These are phyloP conservation scores for Labeo calbasu DNA, from an alignment of 2,797 vertebrate genomes.

Conservation along the genomic window DNA sequence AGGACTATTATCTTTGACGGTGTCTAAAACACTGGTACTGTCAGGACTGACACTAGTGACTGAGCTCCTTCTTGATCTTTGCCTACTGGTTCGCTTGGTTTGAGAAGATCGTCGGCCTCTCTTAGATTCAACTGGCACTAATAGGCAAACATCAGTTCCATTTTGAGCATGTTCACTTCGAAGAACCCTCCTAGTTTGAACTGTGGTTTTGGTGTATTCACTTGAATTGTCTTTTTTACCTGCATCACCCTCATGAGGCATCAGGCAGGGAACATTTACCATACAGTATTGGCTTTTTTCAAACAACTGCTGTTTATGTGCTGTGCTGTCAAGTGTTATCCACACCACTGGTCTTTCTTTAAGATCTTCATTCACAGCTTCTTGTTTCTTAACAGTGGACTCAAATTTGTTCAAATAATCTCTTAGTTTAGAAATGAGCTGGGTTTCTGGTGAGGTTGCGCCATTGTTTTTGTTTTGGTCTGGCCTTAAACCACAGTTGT, in stretches of 20 bases:
- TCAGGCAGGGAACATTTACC: constrained; percentile 14
- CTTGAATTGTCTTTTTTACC: background rate
- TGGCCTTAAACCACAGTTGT: constrained; percentile 30
- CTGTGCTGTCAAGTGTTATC: constrained; percentile 55
- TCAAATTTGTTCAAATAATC: constrained; percentile 64
- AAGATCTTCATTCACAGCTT: constrained; percentile 43
- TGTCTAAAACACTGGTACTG: constrained; percentile 51
- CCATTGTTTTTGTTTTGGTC: constrained; percentile 39
- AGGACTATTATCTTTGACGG: constrained; percentile 13
- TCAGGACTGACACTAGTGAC: constrained; percentile 52
- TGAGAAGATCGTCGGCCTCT: constrained; percentile 10
- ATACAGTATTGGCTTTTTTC: constrained; percentile 48
- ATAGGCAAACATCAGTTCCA: constrained; percentile 4
- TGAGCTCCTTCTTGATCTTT: constrained; percentile 29
- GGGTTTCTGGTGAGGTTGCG: constrained; percentile 51
- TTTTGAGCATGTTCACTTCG: background rate
- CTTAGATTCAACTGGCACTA: constrained; percentile 34
- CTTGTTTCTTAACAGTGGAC: constrained; percentile 55
- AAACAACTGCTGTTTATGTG: constrained; percentile 51
- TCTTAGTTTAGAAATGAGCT: constrained; percentile 62
- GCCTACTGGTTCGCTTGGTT: constrained; percentile 2
- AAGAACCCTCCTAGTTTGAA: constrained; percentile 6
- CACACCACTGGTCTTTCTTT: constrained; percentile 37
- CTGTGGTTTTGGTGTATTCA: background rate
- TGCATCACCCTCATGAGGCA: background rate